phyloP scores from a whole-genome alignment of 2,113 vertebrate species.

The Notiomystis cincta region DNA sequence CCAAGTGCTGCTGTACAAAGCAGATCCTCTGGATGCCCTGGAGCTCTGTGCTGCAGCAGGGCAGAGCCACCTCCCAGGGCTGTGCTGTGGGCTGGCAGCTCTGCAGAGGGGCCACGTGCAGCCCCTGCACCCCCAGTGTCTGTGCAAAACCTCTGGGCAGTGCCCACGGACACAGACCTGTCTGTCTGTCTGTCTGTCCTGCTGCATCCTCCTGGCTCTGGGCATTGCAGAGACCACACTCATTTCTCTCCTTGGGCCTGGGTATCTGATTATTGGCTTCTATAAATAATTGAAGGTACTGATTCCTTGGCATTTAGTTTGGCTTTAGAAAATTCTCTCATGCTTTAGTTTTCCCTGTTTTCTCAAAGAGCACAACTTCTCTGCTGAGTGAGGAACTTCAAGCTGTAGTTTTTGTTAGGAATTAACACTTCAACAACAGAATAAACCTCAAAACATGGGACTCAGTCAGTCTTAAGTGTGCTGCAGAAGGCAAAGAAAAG shows the following conservation, averaged over 20 bases:
- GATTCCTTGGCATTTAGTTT: neutral
- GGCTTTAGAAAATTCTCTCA: neutral
- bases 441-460: neutral
- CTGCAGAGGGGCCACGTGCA: neutral
- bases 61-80: neutral
- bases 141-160: too few species aligned
- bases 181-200: neutral
- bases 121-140: neutral
- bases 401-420: neutral
- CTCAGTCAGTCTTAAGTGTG: neutral
- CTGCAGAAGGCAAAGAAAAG: neutral
- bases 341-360: neutral
- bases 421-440: neutral
- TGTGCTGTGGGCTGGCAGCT: neutral
- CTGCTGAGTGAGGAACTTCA: neutral
- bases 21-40: accelerated
- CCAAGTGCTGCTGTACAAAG: neutral
- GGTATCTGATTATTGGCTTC: neutral
- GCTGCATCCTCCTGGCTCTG: neutral
- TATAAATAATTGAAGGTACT: neutral
- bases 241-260: neutral
- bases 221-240: neutral
- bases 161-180: accelerated
- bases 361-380: neutral
- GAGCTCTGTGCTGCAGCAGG: neutral